Conservation (phyloP, 2,888 invertebrate genomes). For the Desoria tigrina region DNA sequence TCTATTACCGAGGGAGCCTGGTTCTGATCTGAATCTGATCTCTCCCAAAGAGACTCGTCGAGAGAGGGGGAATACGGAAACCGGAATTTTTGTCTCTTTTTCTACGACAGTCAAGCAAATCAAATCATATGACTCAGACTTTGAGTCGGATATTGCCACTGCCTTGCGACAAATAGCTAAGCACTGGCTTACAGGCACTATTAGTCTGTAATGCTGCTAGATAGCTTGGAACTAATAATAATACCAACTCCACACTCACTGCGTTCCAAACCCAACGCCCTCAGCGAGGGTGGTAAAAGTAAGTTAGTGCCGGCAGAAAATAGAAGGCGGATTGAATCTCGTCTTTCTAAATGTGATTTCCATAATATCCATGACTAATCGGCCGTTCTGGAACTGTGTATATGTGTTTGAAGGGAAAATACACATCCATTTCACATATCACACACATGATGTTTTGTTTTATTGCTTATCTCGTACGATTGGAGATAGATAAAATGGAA, state of each 20-base stretch:
- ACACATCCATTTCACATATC: too few species aligned
- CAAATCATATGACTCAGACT: constrained; percentile 48
- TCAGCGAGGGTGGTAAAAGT: too few species aligned
- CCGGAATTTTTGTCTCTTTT: constrained; percentile 17
- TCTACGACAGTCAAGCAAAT: constrained; percentile 27
- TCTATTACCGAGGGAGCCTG: constrained; percentile 7
- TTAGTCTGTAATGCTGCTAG: too few species aligned
- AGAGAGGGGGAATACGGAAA: constrained; percentile 20
- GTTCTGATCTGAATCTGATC: constrained; percentile 28
- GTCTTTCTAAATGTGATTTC: constrained; percentile 34
- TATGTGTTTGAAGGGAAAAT: too few species aligned
- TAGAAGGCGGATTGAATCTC: constrained; percentile 11
- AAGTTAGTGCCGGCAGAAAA: not conserved
- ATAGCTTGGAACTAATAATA: too few species aligned
- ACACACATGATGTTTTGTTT: too few species aligned
- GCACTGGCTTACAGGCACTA: too few species aligned
- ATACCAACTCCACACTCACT: not conserved
- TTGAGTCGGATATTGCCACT: not conserved
- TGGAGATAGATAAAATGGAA: too few species aligned
- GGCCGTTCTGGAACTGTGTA: not conserved
- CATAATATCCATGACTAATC: constrained; percentile 50
- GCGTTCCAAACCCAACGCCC: not conserved
- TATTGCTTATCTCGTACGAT: too few species aligned
- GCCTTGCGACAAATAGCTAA: too few species aligned
- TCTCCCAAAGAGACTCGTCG: constrained; percentile 12